Evolutionary conservation across 2,113 vertebrate genomes (phyloP).

Genomic region (Corythaeola cristata): DNA sequence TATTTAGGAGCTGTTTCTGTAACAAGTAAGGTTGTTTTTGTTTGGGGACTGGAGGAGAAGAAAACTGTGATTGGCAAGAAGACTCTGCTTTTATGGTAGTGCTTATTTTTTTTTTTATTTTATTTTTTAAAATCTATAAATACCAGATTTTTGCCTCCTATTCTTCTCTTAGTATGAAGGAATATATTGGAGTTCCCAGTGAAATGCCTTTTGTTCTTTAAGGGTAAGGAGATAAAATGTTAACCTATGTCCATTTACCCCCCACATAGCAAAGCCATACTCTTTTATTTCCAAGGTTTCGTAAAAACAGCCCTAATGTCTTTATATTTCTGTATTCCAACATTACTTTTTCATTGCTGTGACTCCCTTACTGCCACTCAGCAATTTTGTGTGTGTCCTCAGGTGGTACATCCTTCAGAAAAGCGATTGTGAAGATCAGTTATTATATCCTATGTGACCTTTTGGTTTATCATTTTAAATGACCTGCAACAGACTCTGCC

Average conservation of each 20-base stretch:
- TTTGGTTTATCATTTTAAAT: conserved; percentile 53
- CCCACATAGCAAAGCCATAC: neutral
- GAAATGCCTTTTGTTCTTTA: neutral
- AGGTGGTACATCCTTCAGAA: conserved; percentile 43
- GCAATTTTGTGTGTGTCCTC: neutral
- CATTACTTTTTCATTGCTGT: neutral
- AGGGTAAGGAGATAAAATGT: neutral
- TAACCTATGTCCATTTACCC: neutral
- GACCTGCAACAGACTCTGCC: conserved; percentile 37
- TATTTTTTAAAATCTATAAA: neutral
- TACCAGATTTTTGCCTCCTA: neutral
- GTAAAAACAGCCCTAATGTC: neutral
- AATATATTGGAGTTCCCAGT: neutral
- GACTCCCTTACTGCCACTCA: neutral
- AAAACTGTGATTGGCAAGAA: neutral
- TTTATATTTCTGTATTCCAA: neutral
- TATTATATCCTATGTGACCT: conserved; percentile 11
- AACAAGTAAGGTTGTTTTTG: neutral
- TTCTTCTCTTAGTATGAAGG: neutral
- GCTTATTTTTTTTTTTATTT: too few species aligned
- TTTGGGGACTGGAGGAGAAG: neutral
- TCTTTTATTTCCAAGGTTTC: neutral
- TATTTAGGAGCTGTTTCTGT: neutral
- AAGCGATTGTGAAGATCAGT: neutral
- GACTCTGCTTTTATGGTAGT: neutral